A percentile compares a stretch with the other conserved stretches of the same genome.
These are phyloP conservation scores for Aix galericulata DNA, from an alignment of 2,113 vertebrate species.

Conservation along the genomic window DNA sequence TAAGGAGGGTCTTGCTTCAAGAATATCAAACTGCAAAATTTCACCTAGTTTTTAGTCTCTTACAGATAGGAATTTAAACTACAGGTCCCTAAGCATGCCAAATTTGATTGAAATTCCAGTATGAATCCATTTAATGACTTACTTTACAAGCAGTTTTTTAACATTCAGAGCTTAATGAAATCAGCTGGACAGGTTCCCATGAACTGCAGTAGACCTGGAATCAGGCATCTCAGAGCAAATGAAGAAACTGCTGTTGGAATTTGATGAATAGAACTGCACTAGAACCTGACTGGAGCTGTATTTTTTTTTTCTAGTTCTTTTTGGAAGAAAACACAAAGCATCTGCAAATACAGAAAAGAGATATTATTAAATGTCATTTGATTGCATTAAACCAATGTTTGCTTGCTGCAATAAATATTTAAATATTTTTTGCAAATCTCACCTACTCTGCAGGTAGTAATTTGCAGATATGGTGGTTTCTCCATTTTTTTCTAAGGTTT, in stretches of 20 bases:
- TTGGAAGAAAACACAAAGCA: neutral
- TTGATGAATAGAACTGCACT: neutral
- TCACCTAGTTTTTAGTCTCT: neutral
- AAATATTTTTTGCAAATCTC: neutral
- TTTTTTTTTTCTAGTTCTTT: neutral
- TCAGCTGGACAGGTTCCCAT: neutral
- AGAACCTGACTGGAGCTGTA: neutral
- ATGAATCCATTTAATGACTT: neutral
- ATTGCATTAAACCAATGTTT: neutral
- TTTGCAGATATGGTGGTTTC: neutral
- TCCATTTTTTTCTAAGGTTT: neutral
- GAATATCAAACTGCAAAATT: neutral
- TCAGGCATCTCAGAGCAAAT: neutral
- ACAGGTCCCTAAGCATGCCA: neutral
- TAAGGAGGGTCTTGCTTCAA: neutral
- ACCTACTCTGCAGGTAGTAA: neutral
- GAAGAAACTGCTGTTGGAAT: neutral
- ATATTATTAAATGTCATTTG: neutral
- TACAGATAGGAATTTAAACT: neutral
- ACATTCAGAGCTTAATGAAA: neutral
- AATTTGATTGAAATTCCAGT: neutral
- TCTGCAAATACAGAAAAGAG: neutral
- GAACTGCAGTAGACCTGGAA: neutral
- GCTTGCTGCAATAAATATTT: neutral
- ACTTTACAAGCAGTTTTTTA: conserved; percentile 7